A percentile compares a stretch with the other conserved stretches of the same genome.
These are phyloP conservation scores for Athalia rosae DNA, from an alignment of 2,888 invertebrate genomes.

Conservation along the genomic window DNA sequence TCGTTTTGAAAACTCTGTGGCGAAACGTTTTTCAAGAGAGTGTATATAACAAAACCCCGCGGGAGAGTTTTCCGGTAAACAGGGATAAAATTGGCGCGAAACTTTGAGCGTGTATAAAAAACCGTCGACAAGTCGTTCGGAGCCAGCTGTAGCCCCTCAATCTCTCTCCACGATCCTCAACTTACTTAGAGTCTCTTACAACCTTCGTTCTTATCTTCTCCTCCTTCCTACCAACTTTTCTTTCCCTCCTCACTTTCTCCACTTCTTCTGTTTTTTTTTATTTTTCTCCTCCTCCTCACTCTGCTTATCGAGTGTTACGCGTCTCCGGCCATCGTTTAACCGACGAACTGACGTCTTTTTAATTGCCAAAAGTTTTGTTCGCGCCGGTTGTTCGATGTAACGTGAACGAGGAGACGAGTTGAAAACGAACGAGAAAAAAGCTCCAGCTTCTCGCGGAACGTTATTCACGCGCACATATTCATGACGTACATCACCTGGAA, in stretches of 20 bases:
- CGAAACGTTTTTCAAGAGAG: no score
- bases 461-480: no score
- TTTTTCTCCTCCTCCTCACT: no score
- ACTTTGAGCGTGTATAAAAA: constrained; percentile 11
- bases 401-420: no score
- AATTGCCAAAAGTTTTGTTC: constrained; percentile 22
- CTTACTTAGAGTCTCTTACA: no score
- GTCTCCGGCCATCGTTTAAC: neutral
- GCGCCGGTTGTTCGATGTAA: neutral
- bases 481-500: no score
- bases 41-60: neutral
- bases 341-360: constrained; percentile 26
- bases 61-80: neutral
- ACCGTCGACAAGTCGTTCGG: neutral
- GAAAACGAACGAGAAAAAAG: no score
- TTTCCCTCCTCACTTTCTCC: neutral
- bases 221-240: neutral
- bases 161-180: neutral
- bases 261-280: neutral
- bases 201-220: no score
- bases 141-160: neutral
- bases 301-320: no score
- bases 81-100: neutral
- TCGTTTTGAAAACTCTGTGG: no score
- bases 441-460: no score